A percentile compares a stretch with the other conserved stretches of the same genome.
Conservation (phyloP, 2,888 invertebrate species). For the Eupithecia insigniata region DNA sequence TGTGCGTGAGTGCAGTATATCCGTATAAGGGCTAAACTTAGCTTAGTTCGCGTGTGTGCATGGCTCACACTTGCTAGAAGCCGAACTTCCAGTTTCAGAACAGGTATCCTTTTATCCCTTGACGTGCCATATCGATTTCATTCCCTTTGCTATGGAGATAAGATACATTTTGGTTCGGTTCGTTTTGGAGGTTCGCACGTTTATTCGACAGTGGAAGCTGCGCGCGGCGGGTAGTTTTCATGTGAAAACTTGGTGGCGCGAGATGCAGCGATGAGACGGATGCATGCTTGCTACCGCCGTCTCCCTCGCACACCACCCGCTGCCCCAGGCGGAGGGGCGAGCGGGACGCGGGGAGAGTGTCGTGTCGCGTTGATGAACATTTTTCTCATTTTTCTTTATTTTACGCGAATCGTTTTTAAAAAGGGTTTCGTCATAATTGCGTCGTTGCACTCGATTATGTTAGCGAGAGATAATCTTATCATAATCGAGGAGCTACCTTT, state of each 20-base stretch:
- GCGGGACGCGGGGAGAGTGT: slow-evolving; percentile 62
- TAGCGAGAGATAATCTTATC: slow-evolving; percentile 67
- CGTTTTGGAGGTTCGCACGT: slow-evolving; percentile 47
- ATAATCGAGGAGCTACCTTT: slow-evolving; percentile 30
- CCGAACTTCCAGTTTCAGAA: slow-evolving; percentile 54
- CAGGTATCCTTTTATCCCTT: slow-evolving; percentile 38
- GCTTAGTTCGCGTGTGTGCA: slow-evolving; percentile 65
- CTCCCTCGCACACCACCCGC: slow-evolving; percentile 72
- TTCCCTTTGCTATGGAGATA: slow-evolving; percentile 13
- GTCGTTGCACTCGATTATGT: slow-evolving; percentile 77
- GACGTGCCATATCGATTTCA: slow-evolving; percentile 20
- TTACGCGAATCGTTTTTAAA: slow-evolving; percentile 84
- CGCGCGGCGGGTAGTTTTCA: slow-evolving; percentile 83
- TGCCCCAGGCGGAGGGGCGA: slow-evolving; percentile 67
- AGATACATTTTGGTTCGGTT: slow-evolving; percentile 38
- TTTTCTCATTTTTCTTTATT: slow-evolving; percentile 83
- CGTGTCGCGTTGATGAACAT: slow-evolving; percentile 85
- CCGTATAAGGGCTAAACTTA: slow-evolving; percentile 76
- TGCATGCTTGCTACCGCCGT: slow-evolving; percentile 55
- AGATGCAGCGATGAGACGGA: slow-evolving; percentile 71
- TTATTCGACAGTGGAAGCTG: slow-evolving; percentile 54
- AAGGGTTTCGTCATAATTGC: slow-evolving; percentile 84
- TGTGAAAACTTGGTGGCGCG: slow-evolving; percentile 79
- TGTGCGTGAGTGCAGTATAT: slow-evolving; percentile 74
- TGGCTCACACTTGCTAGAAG: slow-evolving; percentile 75